Evolutionary conservation across 2,888 invertebrate genomes (phyloP).

Genomic region (Diarsia rubi): DNA sequence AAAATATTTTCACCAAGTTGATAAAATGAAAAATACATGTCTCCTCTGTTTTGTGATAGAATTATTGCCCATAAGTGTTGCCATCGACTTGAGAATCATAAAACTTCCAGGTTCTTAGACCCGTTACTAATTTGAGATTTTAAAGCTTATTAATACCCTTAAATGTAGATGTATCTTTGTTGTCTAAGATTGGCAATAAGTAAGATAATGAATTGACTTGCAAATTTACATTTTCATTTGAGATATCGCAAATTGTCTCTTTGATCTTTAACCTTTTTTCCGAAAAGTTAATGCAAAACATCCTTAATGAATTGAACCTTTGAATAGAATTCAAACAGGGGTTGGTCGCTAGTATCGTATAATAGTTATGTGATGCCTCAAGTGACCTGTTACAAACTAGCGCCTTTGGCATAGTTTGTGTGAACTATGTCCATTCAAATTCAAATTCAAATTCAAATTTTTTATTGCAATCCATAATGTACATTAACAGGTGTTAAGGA

Average conservation of each 20-base stretch:
- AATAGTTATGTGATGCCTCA: neutral
- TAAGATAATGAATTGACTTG: neutral
- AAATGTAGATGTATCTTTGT: neutral
- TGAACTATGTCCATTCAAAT: constrained; percentile 25
- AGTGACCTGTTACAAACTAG: constrained; percentile 3
- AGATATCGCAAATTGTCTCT: neutral
- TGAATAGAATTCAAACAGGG: neutral
- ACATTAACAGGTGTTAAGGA: too few species aligned
- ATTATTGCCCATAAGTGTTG: neutral
- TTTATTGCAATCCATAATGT: too few species aligned
- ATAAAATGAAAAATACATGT: neutral
- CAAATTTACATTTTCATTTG: neutral
- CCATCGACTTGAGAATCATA: neutral
- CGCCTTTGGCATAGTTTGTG: constrained; percentile 43
- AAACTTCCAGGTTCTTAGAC: neutral
- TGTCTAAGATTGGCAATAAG: neutral
- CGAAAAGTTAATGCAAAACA: neutral
- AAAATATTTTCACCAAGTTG: constrained; percentile 13
- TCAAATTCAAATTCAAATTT: too few species aligned
- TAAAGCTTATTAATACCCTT: neutral
- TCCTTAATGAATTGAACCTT: neutral
- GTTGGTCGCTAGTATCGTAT: neutral
- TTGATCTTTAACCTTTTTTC: neutral
- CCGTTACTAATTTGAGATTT: neutral
- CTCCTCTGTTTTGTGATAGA: neutral